These are phyloP conservation scores for Chironomus riparius DNA, from an alignment of 2,888 invertebrate species.

Conservation along the genomic window DNA sequence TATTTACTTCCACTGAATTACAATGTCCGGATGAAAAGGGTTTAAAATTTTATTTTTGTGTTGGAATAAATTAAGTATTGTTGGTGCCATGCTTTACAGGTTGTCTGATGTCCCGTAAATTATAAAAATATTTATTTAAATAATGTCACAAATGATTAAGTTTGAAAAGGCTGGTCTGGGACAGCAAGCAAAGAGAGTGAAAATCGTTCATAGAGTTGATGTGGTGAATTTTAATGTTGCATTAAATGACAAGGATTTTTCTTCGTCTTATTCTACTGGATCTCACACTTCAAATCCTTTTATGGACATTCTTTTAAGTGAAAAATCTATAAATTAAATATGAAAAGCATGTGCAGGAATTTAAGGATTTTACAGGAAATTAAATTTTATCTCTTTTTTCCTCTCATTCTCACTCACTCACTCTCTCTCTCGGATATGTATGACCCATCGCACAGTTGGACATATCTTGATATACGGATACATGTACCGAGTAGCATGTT, in stretches of 20 bases:
- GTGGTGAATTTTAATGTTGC: conserved; percentile 20
- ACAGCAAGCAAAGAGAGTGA: neutral
- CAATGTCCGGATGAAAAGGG: neutral
- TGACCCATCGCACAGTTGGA: too few species aligned
- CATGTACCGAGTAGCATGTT: too few species aligned
- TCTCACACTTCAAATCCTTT: neutral
- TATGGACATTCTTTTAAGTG: conserved; percentile 17
- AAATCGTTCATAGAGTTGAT: conserved; percentile 15
- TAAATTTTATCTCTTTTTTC: conserved; percentile 7
- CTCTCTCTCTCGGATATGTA: too few species aligned
- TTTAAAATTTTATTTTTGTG: conserved; percentile 5
- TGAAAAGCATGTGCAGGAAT: conserved; percentile 26
- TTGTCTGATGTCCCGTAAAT: neutral
- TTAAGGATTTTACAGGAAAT: conserved; percentile 24
- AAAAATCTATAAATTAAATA: conserved; percentile 26
- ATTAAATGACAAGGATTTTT: neutral
- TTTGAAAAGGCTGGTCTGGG: neutral
- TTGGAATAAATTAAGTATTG: conserved; percentile 19
- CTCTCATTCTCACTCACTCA: neutral
- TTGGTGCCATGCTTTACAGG: neutral
- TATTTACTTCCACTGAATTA: neutral
- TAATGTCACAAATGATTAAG: conserved; percentile 26
- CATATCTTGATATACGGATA: too few species aligned
- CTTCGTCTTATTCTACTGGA: neutral
- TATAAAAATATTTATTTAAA: conserved; percentile 26